phyloP scores from a whole-genome alignment of 2,888 invertebrate genomes.

The Cepaea hortensis region DNA sequence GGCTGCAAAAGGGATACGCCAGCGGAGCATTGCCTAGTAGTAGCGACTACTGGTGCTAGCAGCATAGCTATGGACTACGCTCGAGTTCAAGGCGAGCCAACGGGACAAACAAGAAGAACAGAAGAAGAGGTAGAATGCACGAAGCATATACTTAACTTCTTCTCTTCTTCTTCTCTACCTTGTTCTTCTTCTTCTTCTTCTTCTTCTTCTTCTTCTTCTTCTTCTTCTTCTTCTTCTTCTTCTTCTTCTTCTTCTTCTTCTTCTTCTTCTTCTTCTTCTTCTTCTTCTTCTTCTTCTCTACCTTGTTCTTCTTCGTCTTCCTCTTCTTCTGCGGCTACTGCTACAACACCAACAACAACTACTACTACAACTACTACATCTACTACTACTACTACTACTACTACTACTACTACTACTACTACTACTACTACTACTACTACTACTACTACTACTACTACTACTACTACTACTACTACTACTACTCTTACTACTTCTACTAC shows the following conservation, averaged over 20 bases:
- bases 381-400: not conserved
- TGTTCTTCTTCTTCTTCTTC: not conserved
- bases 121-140: not conserved
- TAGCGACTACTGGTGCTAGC: not conserved
- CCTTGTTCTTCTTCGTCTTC: not conserved
- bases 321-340: no score
- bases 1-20: no score
- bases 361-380: not conserved
- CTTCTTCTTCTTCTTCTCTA: not conserved
- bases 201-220: not conserved
- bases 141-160: not conserved
- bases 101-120: not conserved
- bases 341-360: no score
- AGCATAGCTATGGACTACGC: not conserved
- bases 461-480: not conserved
- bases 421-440: not conserved
- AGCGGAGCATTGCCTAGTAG: no score
- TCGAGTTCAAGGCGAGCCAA: not conserved
- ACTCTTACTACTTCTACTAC: not conserved
- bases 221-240: no score
- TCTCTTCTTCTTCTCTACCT: not conserved
- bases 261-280: not conserved
- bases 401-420: not conserved
- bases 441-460: not conserved
- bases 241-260: not conserved